Conservation (phyloP, 2,888 invertebrate species). For the Tinea semifulvella region DNA sequence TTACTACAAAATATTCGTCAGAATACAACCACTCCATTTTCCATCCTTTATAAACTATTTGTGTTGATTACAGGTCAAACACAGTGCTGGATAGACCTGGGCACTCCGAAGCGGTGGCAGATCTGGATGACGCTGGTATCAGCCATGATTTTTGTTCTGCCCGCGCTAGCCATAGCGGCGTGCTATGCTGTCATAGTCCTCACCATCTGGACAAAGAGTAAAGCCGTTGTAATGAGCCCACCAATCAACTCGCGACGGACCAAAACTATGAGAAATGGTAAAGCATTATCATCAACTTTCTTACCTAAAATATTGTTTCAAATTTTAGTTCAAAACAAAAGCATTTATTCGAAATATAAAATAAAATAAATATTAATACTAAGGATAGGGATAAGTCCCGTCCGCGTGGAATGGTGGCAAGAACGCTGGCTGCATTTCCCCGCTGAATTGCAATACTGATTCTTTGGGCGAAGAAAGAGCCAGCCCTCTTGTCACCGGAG, state of each 20-base stretch:
- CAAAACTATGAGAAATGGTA: constrained; percentile 49
- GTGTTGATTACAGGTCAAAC: constrained; percentile 58
- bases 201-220: constrained; percentile 91
- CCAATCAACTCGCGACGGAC: constrained; percentile 53
- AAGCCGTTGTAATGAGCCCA: constrained; percentile 69
- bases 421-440: no score
- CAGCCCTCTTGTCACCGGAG: no score
- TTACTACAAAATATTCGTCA: constrained; percentile 9
- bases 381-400: no score
- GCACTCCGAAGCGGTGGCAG: constrained; percentile 80
- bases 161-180: constrained; percentile 86
- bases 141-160: constrained; percentile 82
- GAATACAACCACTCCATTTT: not conserved
- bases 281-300: no score
- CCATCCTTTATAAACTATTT: not conserved
- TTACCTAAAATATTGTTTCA: no score
- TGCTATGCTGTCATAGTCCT: constrained; percentile 92
- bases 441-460: no score
- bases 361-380: no score
- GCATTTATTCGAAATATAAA: no score
- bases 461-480: no score
- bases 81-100: constrained; percentile 91
- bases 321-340: no score
- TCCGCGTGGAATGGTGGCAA: no score
- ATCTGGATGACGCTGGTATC: constrained; percentile 89